Base-by-base conservation (phyloP, 2,113 vertebrate species). In the Buteo buteo region DNA sequence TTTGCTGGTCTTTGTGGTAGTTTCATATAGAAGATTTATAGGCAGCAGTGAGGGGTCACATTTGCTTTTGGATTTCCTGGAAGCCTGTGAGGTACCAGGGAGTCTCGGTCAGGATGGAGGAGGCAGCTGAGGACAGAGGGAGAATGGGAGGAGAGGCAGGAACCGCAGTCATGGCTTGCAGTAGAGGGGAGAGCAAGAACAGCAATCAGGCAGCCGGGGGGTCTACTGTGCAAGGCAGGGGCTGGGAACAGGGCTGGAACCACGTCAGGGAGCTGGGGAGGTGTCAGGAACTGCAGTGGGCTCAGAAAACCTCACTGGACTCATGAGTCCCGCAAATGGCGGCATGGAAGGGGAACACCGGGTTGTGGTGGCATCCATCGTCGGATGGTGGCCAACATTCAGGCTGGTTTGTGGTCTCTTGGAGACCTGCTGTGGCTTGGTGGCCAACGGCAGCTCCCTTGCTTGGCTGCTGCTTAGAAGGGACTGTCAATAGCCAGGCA, bases 351-450 rank as follows among this genome's bases (percentile, higher is more conserved):
- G 8, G 3, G 6, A 32, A 80, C 4, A 0, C 10, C 32, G 54
- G 34, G 22, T 15, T 0, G 0, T 49, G 44, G 44, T 29, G 82
- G 17, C 32, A 25, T 26, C 49, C 38, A 32, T 3, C 1, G 2
- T 11, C 19, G 22, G 16, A 14, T 71, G 18, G 45, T 40, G 11
- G 13, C 13, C 83, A 49, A 28, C 12, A 44, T 65, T 76, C 49
- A 85, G 28, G 24, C 10, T 10, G 36, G 29, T 93, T 32, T 3
- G 2, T 32, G 55, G 59, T 52, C 28, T 96, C 26, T 57, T 80
- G 72, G 66, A 64, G 49, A 49, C 6, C 47, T 54, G 16, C 25
- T 57, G 34, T 55, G 44, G 17, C 44, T 66, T 55, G 61, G 44
- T 64, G 47, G 13, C 62, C 44, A 47, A 1, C 0, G 4, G 36